Base-by-base conservation (phyloP, 2,113 vertebrate genomes). In the Cercopithecus mona region DNA sequence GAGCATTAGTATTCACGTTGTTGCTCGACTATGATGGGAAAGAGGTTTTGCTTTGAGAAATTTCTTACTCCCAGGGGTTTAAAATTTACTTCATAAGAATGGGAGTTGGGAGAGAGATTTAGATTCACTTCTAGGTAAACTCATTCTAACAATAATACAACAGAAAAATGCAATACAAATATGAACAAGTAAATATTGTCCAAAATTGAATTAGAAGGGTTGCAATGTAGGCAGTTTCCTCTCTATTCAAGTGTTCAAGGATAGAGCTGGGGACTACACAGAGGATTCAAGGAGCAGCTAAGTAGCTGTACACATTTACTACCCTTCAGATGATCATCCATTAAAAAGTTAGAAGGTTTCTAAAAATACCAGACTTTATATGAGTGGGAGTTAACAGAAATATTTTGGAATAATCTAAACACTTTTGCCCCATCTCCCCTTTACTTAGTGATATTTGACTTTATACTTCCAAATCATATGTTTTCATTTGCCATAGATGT, bases 401-500 rank as follows among this genome's bases (percentile, higher is more conserved):
- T 40, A 35, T n/a, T 64, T 76, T 48, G 13, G 18, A 86, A 93
- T 76, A 82, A 52, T 9, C 25, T 78, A 35, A 23, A 55, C 38
- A 52, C 14, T 55, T 82, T 72, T 96, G 50, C 12, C 4, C n/a
- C 16, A 76, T 45, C n/a, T 88, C 35, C 18, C 14, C 97, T 96
- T 94, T 52, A 59, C 30, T 93, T 72, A 59, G 50, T 84, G 80
- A 94, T 83, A 35, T 80, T 96, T 97, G 55, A 95, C 70, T 96
- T 96, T 88, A 78, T 96, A 66, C 75, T 96, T 97, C 48, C 43
- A 98, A 94, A 84, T 57, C 35, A 83, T 70, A 80, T 35, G 55
- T 40, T 72, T 93, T 97, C 85, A 90, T 96, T 84, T 95, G 79
- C 87, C 88, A 87, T 96, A 90, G 96, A 96, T 97, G 27, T 87